Evolutionary conservation across 2,113 vertebrate species (phyloP), one percentile per base, ranked within the genome.

Genomic region (Lamprologus tigripictilis): DNA sequence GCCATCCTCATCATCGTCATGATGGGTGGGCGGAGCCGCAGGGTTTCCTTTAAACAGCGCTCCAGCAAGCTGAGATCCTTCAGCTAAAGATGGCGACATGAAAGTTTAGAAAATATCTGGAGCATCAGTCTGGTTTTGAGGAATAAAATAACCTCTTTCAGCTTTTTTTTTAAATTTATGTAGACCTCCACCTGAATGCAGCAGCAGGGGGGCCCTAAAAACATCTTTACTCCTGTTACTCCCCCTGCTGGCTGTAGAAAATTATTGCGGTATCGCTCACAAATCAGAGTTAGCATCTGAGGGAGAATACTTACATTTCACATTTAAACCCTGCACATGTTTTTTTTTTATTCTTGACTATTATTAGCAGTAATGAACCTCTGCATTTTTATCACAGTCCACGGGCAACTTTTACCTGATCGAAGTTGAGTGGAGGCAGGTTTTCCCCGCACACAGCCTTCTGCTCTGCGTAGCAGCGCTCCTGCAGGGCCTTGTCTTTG

Each of bases 1-100:
- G 97, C 98, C 98, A 99, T 97, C 90, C 99, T 98, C 98, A 99
- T 99, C 96, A 99, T 99, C 42, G 98, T 99, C 98, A 99, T 99
- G 90, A 99, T 98, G 9, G 99, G 99, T 7, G 99, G 98, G 35
- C 98, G 96, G 33, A 99, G 97, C 88, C 99, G 96, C 61, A 99
- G 94, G 2, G 98, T 99, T 94, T 99, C 99, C 94, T 98, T 99
- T 58, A 99, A 94, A 85, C 98, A 99, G 87, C 97, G 96, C 85
- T 99, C 99, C 95, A 99, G 90, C 90, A 99, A 87, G 92, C 76
- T 97, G 58, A 99, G 95, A 82, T 99, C 98, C 89, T 98, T 99
- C 58, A 99, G 95, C 99, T 95, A 81, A 88, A 45, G 40, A 5
- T 31, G 23, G 23, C 51, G 78, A 13, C 66, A 40, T 10, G 51